These are phyloP conservation scores for Planiliza haematocheilus DNA, from an alignment of 2,113 vertebrate genomes.

Conservation along the genomic window DNA sequence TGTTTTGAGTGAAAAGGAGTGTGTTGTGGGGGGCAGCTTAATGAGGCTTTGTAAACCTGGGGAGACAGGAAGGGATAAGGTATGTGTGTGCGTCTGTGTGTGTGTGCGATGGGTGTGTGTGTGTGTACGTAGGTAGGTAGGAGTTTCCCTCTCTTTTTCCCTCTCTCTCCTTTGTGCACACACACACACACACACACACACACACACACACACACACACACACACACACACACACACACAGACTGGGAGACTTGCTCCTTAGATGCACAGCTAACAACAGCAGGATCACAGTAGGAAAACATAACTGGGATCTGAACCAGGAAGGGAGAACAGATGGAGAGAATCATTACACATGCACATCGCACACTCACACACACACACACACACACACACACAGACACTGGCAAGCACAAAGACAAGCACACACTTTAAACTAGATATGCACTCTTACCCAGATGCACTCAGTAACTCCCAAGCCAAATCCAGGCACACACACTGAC, in stretches of 20 bases:
- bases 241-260: constrained; percentile 21
- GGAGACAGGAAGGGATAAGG: constrained; percentile 51
- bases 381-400: constrained; percentile 19
- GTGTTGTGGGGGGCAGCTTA: constrained; percentile 46
- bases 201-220: constrained; percentile 18
- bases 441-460: constrained; percentile 45
- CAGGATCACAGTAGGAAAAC: constrained; percentile 75
- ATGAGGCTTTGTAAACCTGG: constrained; percentile 53
- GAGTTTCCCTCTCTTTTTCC: constrained; percentile 14
- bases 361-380: constrained; percentile 19
- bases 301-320: constrained; percentile 66
- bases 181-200: constrained; percentile 20
- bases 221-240: constrained; percentile 21
- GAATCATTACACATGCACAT: constrained; percentile 53
- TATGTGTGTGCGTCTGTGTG: constrained; percentile 7
- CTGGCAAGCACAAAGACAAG: neutral
- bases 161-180: neutral
- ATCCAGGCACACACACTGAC: constrained; percentile 33
- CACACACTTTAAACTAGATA: constrained; percentile 25
- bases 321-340: constrained; percentile 69
- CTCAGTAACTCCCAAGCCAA: constrained; percentile 19
- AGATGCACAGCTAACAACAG: constrained; percentile 67
- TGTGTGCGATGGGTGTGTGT: too few species aligned
- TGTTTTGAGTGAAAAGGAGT: constrained; percentile 19
- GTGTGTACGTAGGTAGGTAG: constrained; percentile 10